phyloP scores from a whole-genome alignment of 2,113 vertebrate genomes.

The Cnemophilus loriae region DNA sequence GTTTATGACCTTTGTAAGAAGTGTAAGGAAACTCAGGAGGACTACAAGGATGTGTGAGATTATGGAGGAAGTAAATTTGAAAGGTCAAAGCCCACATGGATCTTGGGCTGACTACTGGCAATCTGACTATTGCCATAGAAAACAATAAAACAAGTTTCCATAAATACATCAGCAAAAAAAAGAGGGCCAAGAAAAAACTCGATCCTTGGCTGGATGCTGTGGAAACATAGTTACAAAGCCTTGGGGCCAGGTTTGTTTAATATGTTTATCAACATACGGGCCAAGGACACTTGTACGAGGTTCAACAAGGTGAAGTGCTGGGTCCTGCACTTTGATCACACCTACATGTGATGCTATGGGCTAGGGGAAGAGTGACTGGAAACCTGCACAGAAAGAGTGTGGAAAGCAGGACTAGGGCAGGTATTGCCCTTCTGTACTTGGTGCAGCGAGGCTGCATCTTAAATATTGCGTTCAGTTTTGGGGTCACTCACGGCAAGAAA shows the following conservation, averaged over 20 bases:
- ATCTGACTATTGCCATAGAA: background rate
- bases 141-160: background rate
- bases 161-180: background rate
- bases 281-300: background rate
- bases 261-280: background rate
- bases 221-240: background rate
- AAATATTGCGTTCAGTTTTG: background rate
- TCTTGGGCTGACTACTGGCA: background rate
- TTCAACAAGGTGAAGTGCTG: background rate
- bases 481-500: background rate
- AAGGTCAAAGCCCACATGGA: background rate
- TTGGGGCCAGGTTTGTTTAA: background rate
- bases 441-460: background rate
- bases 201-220: background rate
- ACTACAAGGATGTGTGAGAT: background rate
- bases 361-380: background rate
- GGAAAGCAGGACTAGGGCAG: background rate
- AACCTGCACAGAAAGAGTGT: background rate
- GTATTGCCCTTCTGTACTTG: too few species aligned
- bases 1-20: background rate
- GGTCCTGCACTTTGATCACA: background rate
- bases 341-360: accelerated
- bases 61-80: background rate
- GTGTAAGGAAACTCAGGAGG: background rate
- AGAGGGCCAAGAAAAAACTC: background rate